Evolutionary conservation across 2,888 invertebrate species (phyloP), one percentile per base, ranked within the genome.

Genomic region (Onthophagus sagittarius): DNA sequence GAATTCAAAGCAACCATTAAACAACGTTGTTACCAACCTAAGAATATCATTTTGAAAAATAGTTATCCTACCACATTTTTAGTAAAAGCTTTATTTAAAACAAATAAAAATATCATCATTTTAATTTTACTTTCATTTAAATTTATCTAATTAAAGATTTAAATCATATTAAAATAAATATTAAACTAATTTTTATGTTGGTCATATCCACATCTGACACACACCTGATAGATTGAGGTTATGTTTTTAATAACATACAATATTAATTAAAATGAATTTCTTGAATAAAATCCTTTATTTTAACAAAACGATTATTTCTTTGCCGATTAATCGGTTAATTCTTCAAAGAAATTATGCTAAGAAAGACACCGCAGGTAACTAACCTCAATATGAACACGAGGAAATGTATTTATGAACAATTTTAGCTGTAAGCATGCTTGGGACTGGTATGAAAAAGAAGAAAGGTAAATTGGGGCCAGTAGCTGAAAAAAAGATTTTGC

Each of bases 401-500:
- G 2, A 65, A 15, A 23, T 65, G 4, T n/a, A 9, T 72, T 65
- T 39, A 31, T 70, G 33, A 23, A 63, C 69, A 32, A 53, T 71
- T 81, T 73, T 75, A 83, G 84, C 83, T 77, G 82, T 85, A 15
- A 84, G 83, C 77, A 84, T 84, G 83, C 75, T 85, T 69, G 85
- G 85, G 11, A 83, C 82, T 11, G 84, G 83, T 74, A 78, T 85
- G 63, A 88, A 88, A 80, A 90, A 91, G 83, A 91, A 90, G 81
- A 80, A 85, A 0, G 90, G 89, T 9, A 91, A 91, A 84, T 79
- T 89, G 1, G 89, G 91, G 0, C 87, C 88, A 1, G 80, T 88
- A 7, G 87, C 90, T 80, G 92, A 94, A 81, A 94, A 94, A 84
- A 90, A 88, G 80, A 86, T 89, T 39, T 83, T 96, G 75, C 93